Conservation (phyloP, 1,140 invertebrate genomes). For the Macrocentrus cingulum region DNA sequence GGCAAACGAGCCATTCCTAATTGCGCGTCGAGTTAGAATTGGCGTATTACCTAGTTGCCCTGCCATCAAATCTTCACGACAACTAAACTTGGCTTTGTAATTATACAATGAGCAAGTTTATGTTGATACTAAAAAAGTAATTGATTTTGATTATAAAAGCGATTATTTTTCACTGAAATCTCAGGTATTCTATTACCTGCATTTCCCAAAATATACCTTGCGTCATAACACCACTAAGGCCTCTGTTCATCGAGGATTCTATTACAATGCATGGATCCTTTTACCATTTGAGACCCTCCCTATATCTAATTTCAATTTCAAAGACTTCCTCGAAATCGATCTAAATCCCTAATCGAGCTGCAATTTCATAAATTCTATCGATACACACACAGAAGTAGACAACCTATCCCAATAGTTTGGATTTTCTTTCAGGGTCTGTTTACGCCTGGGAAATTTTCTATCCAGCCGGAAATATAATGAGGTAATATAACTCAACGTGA, state of each 20-base stretch:
- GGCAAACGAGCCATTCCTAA: slow-evolving; percentile 38
- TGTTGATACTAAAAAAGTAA: slow-evolving; percentile 35
- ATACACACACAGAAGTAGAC: background rate
- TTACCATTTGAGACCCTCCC: background rate
- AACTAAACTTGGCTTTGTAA: slow-evolving; percentile 38
- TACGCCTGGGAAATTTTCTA: no score
- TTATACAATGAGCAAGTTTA: slow-evolving; percentile 34
- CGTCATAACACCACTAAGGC: background rate
- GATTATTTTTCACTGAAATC: no score
- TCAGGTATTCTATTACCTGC: slow-evolving; percentile 16
- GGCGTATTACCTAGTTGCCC: slow-evolving; percentile 29
- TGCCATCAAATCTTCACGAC: slow-evolving; percentile 30
- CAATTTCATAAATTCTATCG: background rate
- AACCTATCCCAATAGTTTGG: no score
- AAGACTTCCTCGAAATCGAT: slow-evolving; percentile 1
- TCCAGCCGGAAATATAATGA: no score
- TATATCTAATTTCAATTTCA: slow-evolving; percentile 5
- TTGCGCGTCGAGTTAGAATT: slow-evolving; percentile 29
- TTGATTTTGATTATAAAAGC: slow-evolving; percentile 29
- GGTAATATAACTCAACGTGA: no score
- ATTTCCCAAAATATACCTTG: slow-evolving; percentile 1
- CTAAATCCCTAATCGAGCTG: slow-evolving; percentile 7
- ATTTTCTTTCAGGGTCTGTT: no score
- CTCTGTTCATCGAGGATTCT: slow-evolving; percentile 11
- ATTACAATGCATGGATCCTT: slow-evolving; percentile 16